Conservation (phyloP, 92 coral and sea anemone genomes). For the Epizoanthus fatuus region DNA sequence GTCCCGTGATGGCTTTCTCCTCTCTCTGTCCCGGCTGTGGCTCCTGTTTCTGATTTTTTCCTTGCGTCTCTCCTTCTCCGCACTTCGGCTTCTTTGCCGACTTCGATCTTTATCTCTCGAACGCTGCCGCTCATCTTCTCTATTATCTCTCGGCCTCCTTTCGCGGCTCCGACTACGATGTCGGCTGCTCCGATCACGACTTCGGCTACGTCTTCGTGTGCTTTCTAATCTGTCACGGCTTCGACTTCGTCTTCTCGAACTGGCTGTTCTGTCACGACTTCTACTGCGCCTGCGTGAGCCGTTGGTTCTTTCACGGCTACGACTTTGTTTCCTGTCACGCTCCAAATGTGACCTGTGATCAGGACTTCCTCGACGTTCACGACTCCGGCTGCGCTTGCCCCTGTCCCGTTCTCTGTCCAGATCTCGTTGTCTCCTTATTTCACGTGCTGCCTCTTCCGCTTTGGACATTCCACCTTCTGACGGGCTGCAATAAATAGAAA, state of each 20-base stretch:
- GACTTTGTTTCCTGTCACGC: conserved; percentile 76
- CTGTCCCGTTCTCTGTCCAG: conserved; percentile 52
- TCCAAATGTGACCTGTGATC: conserved; percentile 46
- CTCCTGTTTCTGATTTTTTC: conserved; percentile 68
- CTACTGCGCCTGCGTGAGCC: conserved; percentile 31
- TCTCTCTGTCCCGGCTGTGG: conserved; percentile 77
- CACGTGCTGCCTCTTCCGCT: conserved; percentile 41
- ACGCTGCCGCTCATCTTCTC: conserved; percentile 4
- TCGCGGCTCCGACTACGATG: conserved; percentile 62
- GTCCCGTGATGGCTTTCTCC: conserved; percentile 7
- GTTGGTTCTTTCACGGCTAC: conserved; percentile 60
- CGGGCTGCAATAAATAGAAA: conserved; percentile 3
- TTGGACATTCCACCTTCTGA: conserved; percentile 38
- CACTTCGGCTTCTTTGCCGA: conserved; percentile 34
- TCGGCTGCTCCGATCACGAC: conserved; percentile 65
- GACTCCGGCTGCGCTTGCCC: conserved; percentile 71
- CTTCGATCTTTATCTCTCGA: conserved; percentile 4
- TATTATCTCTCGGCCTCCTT: conserved; percentile 1
- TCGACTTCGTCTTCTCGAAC: conserved; percentile 51
- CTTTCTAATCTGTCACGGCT: conserved; percentile 72
- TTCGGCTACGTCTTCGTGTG: conserved; percentile 69
- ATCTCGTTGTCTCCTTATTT: conserved; percentile 45
- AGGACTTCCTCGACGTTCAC: conserved; percentile 74
- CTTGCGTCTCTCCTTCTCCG: conserved; percentile 57
- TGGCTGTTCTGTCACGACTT: conserved; percentile 66